phyloP scores from a whole-genome alignment of 2,797 vertebrate species.

The Apogon talboti region DNA sequence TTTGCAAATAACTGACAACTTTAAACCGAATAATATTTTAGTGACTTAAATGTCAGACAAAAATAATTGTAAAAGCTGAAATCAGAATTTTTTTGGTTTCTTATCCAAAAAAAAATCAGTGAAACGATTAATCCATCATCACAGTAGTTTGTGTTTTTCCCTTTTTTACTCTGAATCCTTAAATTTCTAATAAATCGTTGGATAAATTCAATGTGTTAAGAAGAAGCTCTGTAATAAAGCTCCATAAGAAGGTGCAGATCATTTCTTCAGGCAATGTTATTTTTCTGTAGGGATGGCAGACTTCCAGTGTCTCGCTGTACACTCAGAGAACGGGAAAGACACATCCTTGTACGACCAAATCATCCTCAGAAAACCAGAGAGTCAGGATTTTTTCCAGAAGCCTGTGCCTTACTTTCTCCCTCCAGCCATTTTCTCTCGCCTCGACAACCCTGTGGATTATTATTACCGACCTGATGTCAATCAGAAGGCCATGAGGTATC shows the following conservation, averaged over 20 bases:
- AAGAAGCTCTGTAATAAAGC: no score
- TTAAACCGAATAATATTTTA: no score
- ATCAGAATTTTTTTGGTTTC: no score
- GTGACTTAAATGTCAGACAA: no score
- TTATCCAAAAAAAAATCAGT: no score
- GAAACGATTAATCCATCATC: no score
- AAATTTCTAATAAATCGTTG: no score
- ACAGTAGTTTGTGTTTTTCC: no score
- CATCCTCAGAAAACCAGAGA: constrained; percentile 89
- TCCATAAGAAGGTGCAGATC: background rate
- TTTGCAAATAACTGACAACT: no score
- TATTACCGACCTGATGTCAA: constrained; percentile 90
- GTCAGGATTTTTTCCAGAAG: constrained; percentile 90
- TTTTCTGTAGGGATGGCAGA: constrained; percentile 91
- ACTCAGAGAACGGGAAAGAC: constrained; percentile 79
- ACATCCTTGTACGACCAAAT: constrained; percentile 92
- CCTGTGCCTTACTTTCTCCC: constrained; percentile 91
- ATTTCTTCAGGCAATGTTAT: background rate
- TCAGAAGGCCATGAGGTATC: constrained; percentile 79
- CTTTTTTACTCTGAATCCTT: no score
- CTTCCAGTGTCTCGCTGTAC: constrained; percentile 93
- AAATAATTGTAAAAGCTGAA: no score
- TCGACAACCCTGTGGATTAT: constrained; percentile 92
- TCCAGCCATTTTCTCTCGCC: constrained; percentile 94
- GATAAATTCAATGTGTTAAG: no score